Conservation (phyloP, 2,113 vertebrate species). For the Acanthisitta chloris region DNA sequence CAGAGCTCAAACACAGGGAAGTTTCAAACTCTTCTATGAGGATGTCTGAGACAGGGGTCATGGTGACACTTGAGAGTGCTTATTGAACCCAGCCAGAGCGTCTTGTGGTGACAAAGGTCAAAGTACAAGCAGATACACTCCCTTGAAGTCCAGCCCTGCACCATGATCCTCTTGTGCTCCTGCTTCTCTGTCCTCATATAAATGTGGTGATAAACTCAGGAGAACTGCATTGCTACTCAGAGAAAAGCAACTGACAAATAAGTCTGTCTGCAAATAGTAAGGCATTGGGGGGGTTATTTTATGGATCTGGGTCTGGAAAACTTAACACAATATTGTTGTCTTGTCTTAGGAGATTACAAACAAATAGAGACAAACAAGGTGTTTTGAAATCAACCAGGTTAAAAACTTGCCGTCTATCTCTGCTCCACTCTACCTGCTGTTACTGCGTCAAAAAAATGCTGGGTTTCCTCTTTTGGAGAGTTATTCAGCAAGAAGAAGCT, state of each 20-base stretch:
- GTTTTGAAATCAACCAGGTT: neutral
- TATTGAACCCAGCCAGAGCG: neutral
- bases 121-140: neutral
- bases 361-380: neutral
- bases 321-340: neutral
- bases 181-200: neutral
- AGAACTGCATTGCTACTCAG: neutral
- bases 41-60: neutral
- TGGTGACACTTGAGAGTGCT: neutral
- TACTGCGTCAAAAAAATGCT: neutral
- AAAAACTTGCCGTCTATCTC: neutral
- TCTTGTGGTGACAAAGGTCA: neutral
- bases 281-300: neutral
- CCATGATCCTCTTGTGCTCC: neutral
- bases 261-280: neutral
- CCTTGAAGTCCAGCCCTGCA: neutral
- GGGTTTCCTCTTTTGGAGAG: neutral
- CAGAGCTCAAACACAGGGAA: neutral
- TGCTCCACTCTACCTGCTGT: neutral
- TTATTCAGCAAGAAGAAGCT: neutral
- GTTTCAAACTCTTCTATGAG: neutral
- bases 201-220: neutral
- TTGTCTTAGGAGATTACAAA: neutral
- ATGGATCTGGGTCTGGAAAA: neutral
- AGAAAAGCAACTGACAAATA: neutral